phyloP scores from a whole-genome alignment of 2,888 invertebrate species.

The Mylabris sibirica region DNA sequence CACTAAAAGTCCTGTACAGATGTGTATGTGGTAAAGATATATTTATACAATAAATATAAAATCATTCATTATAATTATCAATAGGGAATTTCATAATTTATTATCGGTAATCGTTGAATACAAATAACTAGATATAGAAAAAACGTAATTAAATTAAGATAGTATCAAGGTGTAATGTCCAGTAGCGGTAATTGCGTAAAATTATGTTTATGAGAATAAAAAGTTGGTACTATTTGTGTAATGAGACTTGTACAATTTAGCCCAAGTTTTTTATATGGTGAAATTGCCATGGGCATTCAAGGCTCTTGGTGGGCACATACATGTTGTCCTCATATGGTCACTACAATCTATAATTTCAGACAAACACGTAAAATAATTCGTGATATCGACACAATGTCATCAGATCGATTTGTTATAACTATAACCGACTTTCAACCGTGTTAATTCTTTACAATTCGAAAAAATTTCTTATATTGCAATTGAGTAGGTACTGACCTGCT shows the following conservation, averaged over 20 bases:
- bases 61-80: background rate
- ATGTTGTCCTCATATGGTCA: conserved; percentile 9
- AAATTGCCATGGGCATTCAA: background rate
- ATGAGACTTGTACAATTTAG: background rate
- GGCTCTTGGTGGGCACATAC: conserved; percentile 1
- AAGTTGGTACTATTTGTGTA: too few relatives aligned
- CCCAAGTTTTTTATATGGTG: background rate
- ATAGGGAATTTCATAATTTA: background rate
- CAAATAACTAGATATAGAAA: background rate
- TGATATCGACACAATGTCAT: background rate
- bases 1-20: conserved; percentile 14
- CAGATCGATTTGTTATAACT: background rate
- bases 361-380: background rate
- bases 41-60: background rate
- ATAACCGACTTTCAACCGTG: background rate
- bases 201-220: background rate
- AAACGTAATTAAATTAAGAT: background rate
- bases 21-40: background rate
- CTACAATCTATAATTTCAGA: conserved; percentile 5
- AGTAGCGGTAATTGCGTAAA: conserved; percentile 2
- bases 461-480: background rate
- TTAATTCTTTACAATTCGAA: background rate
- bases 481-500: background rate
- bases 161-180: background rate
- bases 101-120: background rate